A percentile compares a stretch with the other conserved stretches of the same genome.
These are phyloP conservation scores for Ecliptopera silaceata DNA, from an alignment of 2,888 invertebrate genomes.

Conservation along the genomic window DNA sequence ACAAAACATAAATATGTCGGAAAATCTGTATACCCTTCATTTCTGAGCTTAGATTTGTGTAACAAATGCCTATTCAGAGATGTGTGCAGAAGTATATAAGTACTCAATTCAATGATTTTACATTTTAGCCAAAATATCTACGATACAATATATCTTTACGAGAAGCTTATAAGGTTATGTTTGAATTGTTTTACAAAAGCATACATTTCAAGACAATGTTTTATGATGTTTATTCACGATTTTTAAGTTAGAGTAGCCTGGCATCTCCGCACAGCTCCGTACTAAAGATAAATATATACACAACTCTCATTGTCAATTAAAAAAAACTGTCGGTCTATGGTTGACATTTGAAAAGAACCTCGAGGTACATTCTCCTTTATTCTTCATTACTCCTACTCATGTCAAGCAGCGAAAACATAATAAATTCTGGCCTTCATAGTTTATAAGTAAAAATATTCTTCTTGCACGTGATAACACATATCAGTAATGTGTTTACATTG, in stretches of 20 bases:
- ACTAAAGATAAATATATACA: constrained; percentile 68
- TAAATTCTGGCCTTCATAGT: background rate
- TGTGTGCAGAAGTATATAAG: too few relatives aligned
- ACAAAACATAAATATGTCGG: too few relatives aligned
- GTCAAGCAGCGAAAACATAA: background rate
- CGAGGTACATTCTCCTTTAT: too few relatives aligned
- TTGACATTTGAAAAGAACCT: background rate
- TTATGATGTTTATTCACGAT: constrained; percentile 55
- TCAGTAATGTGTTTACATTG: background rate
- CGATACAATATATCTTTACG: background rate
- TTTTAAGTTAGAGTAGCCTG: constrained; percentile 67
- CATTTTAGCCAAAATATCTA: too few relatives aligned
- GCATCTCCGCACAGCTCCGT: constrained; percentile 58
- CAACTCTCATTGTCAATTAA: constrained; percentile 64
- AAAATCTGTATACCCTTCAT: too few relatives aligned
- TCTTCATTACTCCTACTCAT: too few relatives aligned
- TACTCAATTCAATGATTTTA: too few relatives aligned
- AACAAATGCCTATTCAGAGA: too few relatives aligned
- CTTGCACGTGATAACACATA: background rate
- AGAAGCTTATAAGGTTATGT: background rate
- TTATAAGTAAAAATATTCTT: background rate
- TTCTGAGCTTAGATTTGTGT: too few relatives aligned
- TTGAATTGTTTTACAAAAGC: background rate
- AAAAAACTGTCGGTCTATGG: background rate
- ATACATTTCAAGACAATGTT: constrained; percentile 46